phyloP scores from a whole-genome alignment of 2,113 vertebrate species.

The Chlorodrepanis virens region DNA sequence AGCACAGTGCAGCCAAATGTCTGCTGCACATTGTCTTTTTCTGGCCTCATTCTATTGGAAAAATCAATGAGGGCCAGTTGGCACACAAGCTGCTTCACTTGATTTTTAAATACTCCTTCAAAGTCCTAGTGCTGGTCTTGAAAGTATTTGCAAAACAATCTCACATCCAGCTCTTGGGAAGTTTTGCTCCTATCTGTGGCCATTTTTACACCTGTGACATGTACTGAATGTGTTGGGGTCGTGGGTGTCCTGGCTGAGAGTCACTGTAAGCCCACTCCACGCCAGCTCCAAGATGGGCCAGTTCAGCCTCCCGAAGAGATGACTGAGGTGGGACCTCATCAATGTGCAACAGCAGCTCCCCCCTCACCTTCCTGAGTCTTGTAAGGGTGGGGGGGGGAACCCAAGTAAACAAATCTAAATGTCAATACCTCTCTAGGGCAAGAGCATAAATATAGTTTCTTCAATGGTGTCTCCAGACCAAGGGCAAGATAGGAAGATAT shows the following conservation, averaged over 20 bases:
- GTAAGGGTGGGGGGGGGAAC: not conserved
- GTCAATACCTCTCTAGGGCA: not conserved
- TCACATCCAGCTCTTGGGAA: not conserved
- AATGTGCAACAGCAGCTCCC: not conserved
- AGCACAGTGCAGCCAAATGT: not conserved
- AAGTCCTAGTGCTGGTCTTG: not conserved
- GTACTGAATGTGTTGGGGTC: accelerated
- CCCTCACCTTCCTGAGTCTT: no score
- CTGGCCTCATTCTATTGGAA: not conserved
- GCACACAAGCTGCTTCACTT: accelerated
- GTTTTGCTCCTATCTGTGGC: not conserved
- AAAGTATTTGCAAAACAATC: not conserved
- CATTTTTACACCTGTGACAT: not conserved
- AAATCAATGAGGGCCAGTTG: not conserved
- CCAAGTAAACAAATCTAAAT: not conserved
- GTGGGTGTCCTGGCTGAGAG: accelerated
- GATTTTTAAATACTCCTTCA: not conserved
- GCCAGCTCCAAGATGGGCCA: not conserved
- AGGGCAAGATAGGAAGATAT: not conserved
- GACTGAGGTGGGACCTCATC: not conserved
- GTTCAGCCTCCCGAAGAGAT: not conserved
- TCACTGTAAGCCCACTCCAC: not conserved
- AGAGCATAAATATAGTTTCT: not conserved
- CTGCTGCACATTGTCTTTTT: not conserved
- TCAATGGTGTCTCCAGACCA: not conserved